Evolutionary conservation across 2,113 vertebrate species (phyloP), one percentile per base, ranked within the genome.

Genomic region (Solenodon paradoxus): DNA sequence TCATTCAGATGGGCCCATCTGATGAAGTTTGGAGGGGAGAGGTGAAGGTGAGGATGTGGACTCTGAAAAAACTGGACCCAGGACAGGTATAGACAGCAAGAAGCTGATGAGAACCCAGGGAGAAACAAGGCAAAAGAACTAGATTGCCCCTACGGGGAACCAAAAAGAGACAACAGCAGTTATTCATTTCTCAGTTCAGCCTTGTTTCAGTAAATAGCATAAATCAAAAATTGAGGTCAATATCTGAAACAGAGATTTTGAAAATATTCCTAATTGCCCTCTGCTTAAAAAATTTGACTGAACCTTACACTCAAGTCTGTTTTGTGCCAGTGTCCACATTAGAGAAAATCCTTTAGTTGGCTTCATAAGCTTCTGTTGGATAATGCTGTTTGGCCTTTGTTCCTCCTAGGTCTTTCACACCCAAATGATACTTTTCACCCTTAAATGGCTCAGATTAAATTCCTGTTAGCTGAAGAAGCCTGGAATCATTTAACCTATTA

Each of bases 81-180:
- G 12, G 5, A 53, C 26, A 57, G 5, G n/a, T 1, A 9, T 4
- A 13, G 10, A 22, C 9, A 53, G 24, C 57, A 38, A 38, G 8
- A 45, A 30, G 19, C 38, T 30, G 4, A 16, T n/a, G 68, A 51
- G 22, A 71, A 57, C 2, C 40, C 9, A 5, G 30, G 6, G 3
- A n/a, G 42, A 13, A 17, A 2, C 3, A 7, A 83, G 55, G 28
- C 30, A 16, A 10, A 30, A 28, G 3, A 35, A 26, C 22, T 35
- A 3, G 5, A 8, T 2, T 13, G 32, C 40, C 32, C 10, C 30
- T 13, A 9, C 0, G 9, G n/a, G 19, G n/a, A 74, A 32, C 61
- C 45, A 47, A 38, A 69, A 32, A 72, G 40, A 17, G 6, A 20
- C 55, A 32, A n/a, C 45, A 32, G 30, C 11, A 71, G 47, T 55